Conservation (phyloP, 37 sponge, comb jelly and placozoan genomes). For the Ianthella basta region DNA sequence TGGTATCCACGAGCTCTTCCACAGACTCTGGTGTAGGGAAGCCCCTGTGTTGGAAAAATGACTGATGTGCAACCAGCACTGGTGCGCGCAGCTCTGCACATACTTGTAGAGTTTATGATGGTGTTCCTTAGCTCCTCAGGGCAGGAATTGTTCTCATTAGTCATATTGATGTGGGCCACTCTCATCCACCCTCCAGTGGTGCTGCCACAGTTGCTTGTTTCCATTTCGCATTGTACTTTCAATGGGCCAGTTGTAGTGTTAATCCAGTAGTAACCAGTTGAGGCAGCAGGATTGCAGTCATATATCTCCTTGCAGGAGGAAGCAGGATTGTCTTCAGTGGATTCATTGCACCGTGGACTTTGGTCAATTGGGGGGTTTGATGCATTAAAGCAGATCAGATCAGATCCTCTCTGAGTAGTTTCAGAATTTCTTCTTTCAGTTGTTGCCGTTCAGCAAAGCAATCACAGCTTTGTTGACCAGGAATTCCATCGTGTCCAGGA, state of each 20-base stretch:
- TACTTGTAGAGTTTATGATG: neutral
- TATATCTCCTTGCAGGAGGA: neutral
- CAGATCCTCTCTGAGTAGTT: neutral
- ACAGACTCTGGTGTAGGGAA: conserved; percentile 19
- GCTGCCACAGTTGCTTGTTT: neutral
- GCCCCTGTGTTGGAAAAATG: neutral
- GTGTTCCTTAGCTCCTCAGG: neutral
- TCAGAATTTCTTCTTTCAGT: neutral
- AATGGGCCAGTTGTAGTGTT: neutral
- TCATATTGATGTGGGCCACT: conserved; percentile 22
- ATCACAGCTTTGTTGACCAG: no score
- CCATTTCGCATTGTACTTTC: neutral
- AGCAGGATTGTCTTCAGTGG: neutral
- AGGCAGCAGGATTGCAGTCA: neutral
- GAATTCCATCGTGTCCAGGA: neutral
- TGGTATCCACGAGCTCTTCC: conserved; percentile 12
- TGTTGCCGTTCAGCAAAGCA: neutral
- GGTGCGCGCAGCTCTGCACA: neutral
- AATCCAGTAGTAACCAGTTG: conserved; percentile 10
- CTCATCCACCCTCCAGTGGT: conserved; percentile 3
- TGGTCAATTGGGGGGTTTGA: neutral
- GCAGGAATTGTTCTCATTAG: neutral
- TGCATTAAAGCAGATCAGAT: neutral
- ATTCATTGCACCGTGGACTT: neutral
- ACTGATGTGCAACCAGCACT: conserved; percentile 2